Evolutionary conservation across 53 echinoderm and acorn worm genomes (phyloP).

Genomic region (Zoroaster sp.): DNA sequence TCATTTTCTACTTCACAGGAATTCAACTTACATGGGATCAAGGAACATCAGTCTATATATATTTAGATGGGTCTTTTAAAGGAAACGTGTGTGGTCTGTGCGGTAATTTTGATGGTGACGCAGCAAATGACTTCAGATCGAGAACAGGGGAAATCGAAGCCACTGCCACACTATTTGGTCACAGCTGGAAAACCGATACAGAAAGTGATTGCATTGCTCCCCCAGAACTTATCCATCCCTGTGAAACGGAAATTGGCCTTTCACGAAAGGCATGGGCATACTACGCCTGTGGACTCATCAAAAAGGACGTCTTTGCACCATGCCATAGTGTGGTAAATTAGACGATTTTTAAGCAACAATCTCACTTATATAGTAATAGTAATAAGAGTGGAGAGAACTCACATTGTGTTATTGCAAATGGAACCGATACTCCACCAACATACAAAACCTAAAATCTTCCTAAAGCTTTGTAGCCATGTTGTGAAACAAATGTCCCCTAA

Average conservation of each 20-base stretch:
- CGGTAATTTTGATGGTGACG: conserved; percentile 75
- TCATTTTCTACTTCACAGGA: conserved; percentile 46
- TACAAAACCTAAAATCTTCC: too few species aligned
- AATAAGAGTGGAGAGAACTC: not conserved
- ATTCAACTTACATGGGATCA: conserved; percentile 71
- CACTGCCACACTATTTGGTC: conserved; percentile 50
- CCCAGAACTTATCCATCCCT: conserved; percentile 26
- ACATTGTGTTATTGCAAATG: not conserved
- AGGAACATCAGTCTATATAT: conserved; percentile 60
- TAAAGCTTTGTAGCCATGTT: too few species aligned
- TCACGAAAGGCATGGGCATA: conserved; percentile 64
- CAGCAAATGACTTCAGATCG: conserved; percentile 65
- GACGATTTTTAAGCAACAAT: too few species aligned
- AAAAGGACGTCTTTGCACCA: conserved; percentile 45
- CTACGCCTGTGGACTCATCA: conserved; percentile 56
- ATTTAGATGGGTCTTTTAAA: conserved; percentile 37
- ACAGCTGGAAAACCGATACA: conserved; percentile 61
- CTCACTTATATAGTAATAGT: not conserved
- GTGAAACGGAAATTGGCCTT: conserved; percentile 49
- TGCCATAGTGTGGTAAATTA: conserved; percentile 74
- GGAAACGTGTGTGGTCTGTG: conserved; percentile 77
- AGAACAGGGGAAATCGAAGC: conserved; percentile 49
- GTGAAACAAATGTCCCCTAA: too few species aligned
- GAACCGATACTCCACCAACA: too few species aligned
- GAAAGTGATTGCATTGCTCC: conserved; percentile 40